Evolutionary conservation across 1,140 invertebrate genomes (phyloP), one percentile per base, ranked within the genome.

Genomic region (Acromyrmex echinatior): DNA sequence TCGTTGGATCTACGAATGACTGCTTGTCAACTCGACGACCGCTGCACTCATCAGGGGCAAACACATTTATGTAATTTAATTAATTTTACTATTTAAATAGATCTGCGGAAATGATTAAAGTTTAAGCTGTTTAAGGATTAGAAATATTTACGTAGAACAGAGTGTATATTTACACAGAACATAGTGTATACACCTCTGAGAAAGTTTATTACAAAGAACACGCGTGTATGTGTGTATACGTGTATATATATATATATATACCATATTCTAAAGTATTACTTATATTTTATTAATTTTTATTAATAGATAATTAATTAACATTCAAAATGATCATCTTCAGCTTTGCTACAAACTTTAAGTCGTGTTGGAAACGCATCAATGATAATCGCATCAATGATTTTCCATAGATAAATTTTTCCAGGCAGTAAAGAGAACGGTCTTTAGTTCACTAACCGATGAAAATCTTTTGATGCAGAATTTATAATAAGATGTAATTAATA

Each of bases 21-120:
- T 35, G 21, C 16, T 45, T 3, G 56, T 3, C n/a, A 39, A 49
- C 63, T 31, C 5, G 49, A 9, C 28, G 18, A 35, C 1, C 14
- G 18, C 25, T n/a, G 49, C 39, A 10, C n/a, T 58, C 14, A 66
- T 31, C 12, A 25, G 16, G 1, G 18, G 14, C 6, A 65, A 45
- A 68, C 65, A n/a, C 7, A 14, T 45, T 68, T 45, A 68, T 45
- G 5, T 68, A 68, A 35, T 80, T 80, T 66, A 31, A 68, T 66
- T 79, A 21, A 51, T n/a, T 79, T 31, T 12, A 49, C n/a, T 51
- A 35, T 4, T 49, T 21, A 62, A 16, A 60, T 45, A 62, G 14
- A 39, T 0, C 9, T n/a, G 21, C 0, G 2, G 28, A 56, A 25
- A 35, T 53, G 25, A 45, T 56, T 58, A 25, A 18, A 77, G 14